A percentile compares a stretch with the other conserved stretches of the same genome.
Conservation (phyloP, 1,140 invertebrate genomes). For the Tetraneura akinire region DNA sequence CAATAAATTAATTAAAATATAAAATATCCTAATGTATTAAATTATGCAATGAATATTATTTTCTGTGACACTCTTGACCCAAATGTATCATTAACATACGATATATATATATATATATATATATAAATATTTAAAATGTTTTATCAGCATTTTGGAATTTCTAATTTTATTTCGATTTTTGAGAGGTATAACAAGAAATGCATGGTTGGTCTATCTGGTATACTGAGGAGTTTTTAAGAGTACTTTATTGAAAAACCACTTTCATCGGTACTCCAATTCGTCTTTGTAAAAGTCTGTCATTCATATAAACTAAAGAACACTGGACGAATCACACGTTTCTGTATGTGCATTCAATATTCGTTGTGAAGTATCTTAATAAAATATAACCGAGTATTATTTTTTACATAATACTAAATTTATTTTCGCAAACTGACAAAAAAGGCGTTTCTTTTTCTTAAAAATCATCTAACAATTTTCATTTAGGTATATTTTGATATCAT, state of each 20-base stretch:
- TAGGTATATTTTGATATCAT: no score
- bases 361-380: background rate
- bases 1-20: no score
- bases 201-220: background rate
- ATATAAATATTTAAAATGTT: no score
- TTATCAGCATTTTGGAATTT: constrained; percentile 37
- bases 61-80: background rate
- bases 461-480: no score
- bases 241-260: constrained; percentile 32
- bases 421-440: no score
- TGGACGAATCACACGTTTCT: background rate
- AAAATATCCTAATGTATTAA: background rate
- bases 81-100: background rate
- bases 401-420: no score
- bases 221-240: constrained; percentile 27
- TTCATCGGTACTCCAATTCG: background rate
- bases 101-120: no score
- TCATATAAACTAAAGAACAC: constrained; percentile 21
- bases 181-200: background rate
- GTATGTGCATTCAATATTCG: background rate
- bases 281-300: constrained; percentile 3
- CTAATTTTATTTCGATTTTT: constrained; percentile 34
- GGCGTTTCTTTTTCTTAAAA: no score
- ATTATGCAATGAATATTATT: background rate
- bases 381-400: no score